phyloP scores from a whole-genome alignment of 2,888 invertebrate species.

The Mechanitis messenoides region DNA sequence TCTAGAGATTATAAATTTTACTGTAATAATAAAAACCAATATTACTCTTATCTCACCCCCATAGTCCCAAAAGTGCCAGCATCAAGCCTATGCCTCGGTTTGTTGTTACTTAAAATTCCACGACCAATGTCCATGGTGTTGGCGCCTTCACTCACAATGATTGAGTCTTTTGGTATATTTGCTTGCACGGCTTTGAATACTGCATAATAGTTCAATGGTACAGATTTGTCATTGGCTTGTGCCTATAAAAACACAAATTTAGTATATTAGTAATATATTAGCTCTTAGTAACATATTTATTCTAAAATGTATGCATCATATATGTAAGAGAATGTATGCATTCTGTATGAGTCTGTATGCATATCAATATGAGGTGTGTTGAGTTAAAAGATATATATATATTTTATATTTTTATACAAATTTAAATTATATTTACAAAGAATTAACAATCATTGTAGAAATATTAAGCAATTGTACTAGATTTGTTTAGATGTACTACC shows the following conservation, averaged over 20 bases:
- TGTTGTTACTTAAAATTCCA: constrained; percentile 87
- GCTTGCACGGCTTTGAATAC: constrained; percentile 90
- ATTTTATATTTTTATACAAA: no score
- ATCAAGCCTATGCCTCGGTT: constrained; percentile 92
- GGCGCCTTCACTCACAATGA: constrained; percentile 97
- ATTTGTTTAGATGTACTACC: constrained; percentile 53
- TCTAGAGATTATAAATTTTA: no score
- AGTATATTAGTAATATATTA: neutral
- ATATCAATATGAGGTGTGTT: no score
- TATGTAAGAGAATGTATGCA: no score
- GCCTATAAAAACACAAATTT: constrained; percentile 40
- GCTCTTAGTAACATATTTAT: no score
- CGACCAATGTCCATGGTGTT: constrained; percentile 99
- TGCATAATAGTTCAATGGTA: constrained; percentile 95
- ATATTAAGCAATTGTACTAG: neutral
- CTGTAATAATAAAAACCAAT: neutral
- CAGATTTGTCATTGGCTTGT: constrained; percentile 78
- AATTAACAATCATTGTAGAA: no score
- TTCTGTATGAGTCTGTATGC: no score
- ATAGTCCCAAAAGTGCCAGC: constrained; percentile 98
- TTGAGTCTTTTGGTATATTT: constrained; percentile 85
- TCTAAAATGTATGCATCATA: no score
- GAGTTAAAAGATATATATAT: no score
- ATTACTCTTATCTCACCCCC: constrained; percentile 79
- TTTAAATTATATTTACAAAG: no score